Conservation (phyloP, 2,888 invertebrate genomes). For the Andrena minutula region DNA sequence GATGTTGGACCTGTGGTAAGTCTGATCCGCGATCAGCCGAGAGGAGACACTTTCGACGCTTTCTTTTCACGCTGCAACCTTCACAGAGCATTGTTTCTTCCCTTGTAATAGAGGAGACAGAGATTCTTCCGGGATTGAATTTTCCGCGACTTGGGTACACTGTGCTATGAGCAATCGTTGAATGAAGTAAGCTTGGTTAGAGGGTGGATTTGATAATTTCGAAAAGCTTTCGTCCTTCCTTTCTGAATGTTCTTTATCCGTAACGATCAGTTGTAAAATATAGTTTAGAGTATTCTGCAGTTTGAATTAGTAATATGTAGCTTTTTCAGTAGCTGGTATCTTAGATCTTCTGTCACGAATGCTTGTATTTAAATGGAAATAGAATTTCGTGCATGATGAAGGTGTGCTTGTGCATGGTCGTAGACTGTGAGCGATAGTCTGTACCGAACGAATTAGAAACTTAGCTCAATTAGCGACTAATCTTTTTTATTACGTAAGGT, state of each 20-base stretch:
- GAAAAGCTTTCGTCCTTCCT: not conserved
- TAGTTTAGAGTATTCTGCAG: not conserved
- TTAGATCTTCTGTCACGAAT: too few relatives aligned
- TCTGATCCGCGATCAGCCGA: slow-evolving; percentile 35
- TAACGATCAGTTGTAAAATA: not conserved
- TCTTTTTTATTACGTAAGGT: slow-evolving; percentile 9
- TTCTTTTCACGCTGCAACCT: not conserved
- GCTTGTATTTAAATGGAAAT: too few relatives aligned
- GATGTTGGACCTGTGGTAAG: slow-evolving; percentile 71
- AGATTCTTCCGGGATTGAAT: not conserved
- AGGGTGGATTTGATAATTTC: not conserved
- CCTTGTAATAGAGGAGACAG: not conserved
- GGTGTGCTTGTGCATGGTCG: slow-evolving; percentile 28
- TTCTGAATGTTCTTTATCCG: not conserved
- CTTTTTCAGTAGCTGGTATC: too few relatives aligned
- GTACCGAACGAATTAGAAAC: not conserved
- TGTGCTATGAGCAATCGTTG: not conserved
- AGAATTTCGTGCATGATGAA: not conserved
- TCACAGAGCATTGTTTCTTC: not conserved
- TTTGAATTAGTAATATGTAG: not conserved
- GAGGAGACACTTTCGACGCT: not conserved
- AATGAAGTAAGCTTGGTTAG: slow-evolving; percentile 3
- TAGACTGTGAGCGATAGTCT: not conserved
- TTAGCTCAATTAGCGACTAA: not conserved
- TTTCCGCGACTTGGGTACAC: not conserved